Conservation (phyloP, 2,113 vertebrate species). For the Calyptommatus sinebrachiatus region DNA sequence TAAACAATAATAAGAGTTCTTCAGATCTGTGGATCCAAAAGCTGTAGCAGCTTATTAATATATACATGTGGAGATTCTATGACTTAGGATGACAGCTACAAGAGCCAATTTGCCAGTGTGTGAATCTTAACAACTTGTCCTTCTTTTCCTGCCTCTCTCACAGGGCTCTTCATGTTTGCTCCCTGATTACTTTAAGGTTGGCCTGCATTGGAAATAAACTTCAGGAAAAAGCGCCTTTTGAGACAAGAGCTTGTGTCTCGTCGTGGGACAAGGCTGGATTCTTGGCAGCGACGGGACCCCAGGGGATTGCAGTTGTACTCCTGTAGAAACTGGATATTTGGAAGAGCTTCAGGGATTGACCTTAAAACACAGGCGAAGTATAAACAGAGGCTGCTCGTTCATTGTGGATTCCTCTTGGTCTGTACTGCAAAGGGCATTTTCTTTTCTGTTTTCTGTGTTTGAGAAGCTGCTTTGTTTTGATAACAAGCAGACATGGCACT, state of each 20-base stretch:
- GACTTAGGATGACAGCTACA: neutral
- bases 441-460: neutral
- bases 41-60: neutral
- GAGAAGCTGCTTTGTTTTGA: neutral
- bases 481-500: neutral
- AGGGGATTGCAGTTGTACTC: neutral
- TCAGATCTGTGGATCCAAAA: neutral
- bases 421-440: neutral
- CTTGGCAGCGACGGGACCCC: neutral
- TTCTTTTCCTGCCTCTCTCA: neutral
- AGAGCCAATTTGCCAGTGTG: neutral
- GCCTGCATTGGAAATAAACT: neutral
- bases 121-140: neutral
- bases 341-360: neutral
- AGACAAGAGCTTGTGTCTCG: neutral
- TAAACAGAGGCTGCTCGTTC: neutral
- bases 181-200: neutral
- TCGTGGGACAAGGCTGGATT: conserved; percentile 22
- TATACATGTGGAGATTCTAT: too few species aligned
- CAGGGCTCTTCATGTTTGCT: conserved; percentile 5
- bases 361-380: neutral
- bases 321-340: neutral
- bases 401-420: neutral
- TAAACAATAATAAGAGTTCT: neutral
- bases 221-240: neutral